These are phyloP conservation scores for Drosophila bunnanda DNA, from an alignment of 2,888 invertebrate species.

Conservation along the genomic window DNA sequence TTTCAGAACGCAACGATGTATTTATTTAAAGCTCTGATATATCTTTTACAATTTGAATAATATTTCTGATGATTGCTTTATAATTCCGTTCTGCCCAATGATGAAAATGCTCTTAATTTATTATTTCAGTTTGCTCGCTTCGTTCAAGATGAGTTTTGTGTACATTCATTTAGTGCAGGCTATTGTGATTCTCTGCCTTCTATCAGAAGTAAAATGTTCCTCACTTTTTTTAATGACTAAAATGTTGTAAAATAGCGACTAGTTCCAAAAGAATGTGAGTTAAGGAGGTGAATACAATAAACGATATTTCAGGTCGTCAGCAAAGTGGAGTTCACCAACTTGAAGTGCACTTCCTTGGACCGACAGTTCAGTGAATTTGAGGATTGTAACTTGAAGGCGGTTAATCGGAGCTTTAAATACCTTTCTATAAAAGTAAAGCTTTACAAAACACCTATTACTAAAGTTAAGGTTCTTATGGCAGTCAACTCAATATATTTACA, in stretches of 20 bases:
- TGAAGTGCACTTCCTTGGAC: conserved; percentile 34
- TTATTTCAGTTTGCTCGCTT: background rate
- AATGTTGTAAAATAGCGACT: no score
- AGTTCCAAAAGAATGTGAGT: background rate
- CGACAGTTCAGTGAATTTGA: conserved; percentile 21
- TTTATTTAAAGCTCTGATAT: background rate
- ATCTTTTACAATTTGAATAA: background rate
- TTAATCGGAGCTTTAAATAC: conserved; percentile 51
- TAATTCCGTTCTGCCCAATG: no score
- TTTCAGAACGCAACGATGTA: no score
- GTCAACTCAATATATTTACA: background rate
- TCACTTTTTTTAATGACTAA: no score
- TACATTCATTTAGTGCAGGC: no score
- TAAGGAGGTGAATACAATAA: background rate
- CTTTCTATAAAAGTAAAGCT: conserved; percentile 15
- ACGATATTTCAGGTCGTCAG: background rate
- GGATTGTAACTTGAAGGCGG: conserved; percentile 38
- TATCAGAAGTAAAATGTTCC: background rate
- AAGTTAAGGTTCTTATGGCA: background rate
- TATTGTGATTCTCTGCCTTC: background rate
- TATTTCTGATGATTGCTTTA: background rate
- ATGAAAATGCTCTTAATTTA: background rate
- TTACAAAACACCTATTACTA: conserved; percentile 9
- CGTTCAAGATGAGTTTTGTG: background rate
- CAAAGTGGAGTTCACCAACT: conserved; percentile 38